Conservation (phyloP, 1,140 invertebrate species). For the Calephelis virginiensis region DNA sequence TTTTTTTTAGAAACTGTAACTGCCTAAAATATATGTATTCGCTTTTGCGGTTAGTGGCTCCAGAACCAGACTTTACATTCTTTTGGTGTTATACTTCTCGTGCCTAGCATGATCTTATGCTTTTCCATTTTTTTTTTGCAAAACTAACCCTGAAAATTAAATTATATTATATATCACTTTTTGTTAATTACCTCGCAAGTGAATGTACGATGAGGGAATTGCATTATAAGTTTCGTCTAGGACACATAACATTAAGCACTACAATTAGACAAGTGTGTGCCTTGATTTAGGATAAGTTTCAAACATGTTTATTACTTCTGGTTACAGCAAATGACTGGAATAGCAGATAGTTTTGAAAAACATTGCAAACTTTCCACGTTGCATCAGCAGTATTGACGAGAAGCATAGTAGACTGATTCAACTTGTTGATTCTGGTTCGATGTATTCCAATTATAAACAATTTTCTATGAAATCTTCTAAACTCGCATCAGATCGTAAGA, state of each 20-base stretch:
- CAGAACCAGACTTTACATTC: constrained; percentile 28
- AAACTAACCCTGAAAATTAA: constrained; percentile 27
- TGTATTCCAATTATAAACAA: constrained; percentile 15
- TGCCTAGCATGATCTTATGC: constrained; percentile 31
- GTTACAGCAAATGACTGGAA: constrained; percentile 20
- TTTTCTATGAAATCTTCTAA: too few relatives aligned
- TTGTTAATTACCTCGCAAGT: constrained; percentile 20
- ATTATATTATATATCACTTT: constrained; percentile 16
- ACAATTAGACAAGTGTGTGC: constrained; percentile 20
- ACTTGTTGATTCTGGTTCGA: constrained; percentile 9
- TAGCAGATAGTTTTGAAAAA: constrained; percentile 19
- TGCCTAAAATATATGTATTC: constrained; percentile 39
- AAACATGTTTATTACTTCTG: constrained; percentile 18
- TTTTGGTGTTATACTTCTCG: constrained; percentile 35
- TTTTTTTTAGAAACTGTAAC: constrained; percentile 32
- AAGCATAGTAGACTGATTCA: constrained; percentile 10
- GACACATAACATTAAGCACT: constrained; percentile 19
- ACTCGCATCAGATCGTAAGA: too few relatives aligned
- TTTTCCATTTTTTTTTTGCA: constrained; percentile 36
- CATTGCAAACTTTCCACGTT: constrained; percentile 18
- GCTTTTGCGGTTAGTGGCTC: constrained; percentile 30
- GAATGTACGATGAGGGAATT: constrained; percentile 21
- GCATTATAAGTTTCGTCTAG: constrained; percentile 20
- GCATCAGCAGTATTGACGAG: constrained; percentile 9
- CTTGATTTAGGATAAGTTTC: constrained; percentile 18